Percentiles rank a stretch among this genome's conserved stretches.
Conservation (phyloP, 2,797 vertebrate genomes). For the Enteromius paludinosus region DNA sequence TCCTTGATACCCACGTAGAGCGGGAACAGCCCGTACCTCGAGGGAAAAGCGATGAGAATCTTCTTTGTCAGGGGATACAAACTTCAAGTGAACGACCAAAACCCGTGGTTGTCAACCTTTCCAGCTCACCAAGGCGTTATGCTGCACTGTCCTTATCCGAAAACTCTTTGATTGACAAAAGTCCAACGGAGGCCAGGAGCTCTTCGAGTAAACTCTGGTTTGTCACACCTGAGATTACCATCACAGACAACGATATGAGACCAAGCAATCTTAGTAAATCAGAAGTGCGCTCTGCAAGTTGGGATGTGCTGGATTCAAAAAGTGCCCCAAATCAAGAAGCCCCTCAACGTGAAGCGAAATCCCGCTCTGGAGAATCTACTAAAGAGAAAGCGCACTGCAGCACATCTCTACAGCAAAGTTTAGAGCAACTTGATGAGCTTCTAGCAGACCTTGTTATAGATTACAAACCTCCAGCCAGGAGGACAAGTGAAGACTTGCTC, state of each 20-base stretch:
- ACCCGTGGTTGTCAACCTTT: slow-evolving; percentile 94
- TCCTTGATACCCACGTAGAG: slow-evolving; percentile 84
- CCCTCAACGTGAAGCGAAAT: slow-evolving; percentile 66
- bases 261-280: slow-evolving; percentile 75
- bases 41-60: slow-evolving; percentile 93
- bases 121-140: slow-evolving; percentile 94
- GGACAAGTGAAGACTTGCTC: slow-evolving; percentile 83
- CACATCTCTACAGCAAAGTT: slow-evolving; percentile 88
- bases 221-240: slow-evolving; percentile 95
- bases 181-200: slow-evolving; percentile 78
- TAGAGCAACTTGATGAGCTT: slow-evolving; percentile 96
- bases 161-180: slow-evolving; percentile 91
- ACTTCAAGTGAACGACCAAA: slow-evolving; percentile 83
- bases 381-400: slow-evolving; percentile 81
- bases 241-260: slow-evolving; percentile 94
- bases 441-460: slow-evolving; percentile 95
- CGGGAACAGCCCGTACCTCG: slow-evolving; percentile 87
- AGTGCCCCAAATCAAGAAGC: slow-evolving; percentile 63
- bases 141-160: slow-evolving; percentile 96
- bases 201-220: slow-evolving; percentile 87
- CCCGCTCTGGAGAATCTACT: slow-evolving; percentile 67
- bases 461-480: slow-evolving; percentile 85
- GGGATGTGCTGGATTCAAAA: slow-evolving; percentile 85
- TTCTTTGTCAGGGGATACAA: slow-evolving; percentile 84
- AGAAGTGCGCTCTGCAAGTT: slow-evolving; percentile 83